These are phyloP conservation scores for Latheticus oryzae DNA, from an alignment of 2,888 invertebrate species.

Conservation along the genomic window DNA sequence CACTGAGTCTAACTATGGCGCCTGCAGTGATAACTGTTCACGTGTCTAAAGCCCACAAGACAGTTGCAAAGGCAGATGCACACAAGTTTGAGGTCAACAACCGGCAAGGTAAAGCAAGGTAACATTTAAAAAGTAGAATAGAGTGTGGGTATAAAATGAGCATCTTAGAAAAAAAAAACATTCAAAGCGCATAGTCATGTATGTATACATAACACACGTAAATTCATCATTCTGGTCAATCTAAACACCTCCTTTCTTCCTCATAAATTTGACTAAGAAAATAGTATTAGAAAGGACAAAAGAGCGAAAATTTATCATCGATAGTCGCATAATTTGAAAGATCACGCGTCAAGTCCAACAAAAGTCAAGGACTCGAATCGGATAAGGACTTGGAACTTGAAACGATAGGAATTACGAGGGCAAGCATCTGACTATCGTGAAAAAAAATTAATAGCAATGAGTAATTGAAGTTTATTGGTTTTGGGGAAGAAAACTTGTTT, in stretches of 20 bases:
- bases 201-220: too few species aligned
- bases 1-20: background rate
- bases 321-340: constrained; percentile 7
- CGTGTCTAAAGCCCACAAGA: constrained; percentile 9
- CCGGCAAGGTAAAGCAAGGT: constrained; percentile 56
- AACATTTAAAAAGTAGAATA: constrained; percentile 40
- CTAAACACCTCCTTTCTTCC: too few species aligned
- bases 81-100: constrained; percentile 50
- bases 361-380: constrained; percentile 24
- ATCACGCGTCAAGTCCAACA: constrained; percentile 17
- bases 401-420: constrained; percentile 3
- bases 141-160: constrained; percentile 44
- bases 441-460: too few species aligned
- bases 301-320: constrained; percentile 10
- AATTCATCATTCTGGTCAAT: too few species aligned
- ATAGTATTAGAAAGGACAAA: background rate
- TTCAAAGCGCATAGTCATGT: background rate
- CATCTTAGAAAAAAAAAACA: constrained; percentile 1
- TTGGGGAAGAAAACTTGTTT: too few species aligned
- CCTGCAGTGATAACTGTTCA: constrained; percentile 16
- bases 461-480: too few species aligned
- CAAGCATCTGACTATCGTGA: too few species aligned
- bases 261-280: too few species aligned
- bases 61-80: constrained; percentile 42
- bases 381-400: background rate